Percentiles rank a stretch among this genome's conserved stretches.
These are phyloP conservation scores for Limosa lapponica DNA, from an alignment of 2,797 vertebrate genomes.

Conservation along the genomic window DNA sequence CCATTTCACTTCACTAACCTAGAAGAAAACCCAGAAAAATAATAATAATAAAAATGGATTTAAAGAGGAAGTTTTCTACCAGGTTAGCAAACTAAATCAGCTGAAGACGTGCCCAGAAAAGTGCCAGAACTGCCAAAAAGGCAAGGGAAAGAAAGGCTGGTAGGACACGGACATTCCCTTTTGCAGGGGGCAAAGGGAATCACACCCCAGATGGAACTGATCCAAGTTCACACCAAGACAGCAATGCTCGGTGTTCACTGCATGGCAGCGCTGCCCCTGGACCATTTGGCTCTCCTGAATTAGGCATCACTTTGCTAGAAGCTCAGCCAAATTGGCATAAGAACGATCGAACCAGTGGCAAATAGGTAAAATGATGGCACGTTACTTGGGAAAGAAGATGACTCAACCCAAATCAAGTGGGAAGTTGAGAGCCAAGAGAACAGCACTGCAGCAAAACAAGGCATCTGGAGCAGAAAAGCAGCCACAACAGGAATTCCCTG, in stretches of 20 bases:
- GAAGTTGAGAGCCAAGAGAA: slow-evolving; percentile 42
- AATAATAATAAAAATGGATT: background rate
- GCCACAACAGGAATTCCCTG: slow-evolving; percentile 59
- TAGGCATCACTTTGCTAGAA: background rate
- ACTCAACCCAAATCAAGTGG: slow-evolving; percentile 57
- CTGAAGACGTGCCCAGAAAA: background rate
- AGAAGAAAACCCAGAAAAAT: background rate
- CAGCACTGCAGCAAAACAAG: slow-evolving; percentile 30
- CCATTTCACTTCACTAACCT: background rate
- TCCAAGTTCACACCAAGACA: background rate
- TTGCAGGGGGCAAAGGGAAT: background rate
- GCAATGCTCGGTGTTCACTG: background rate
- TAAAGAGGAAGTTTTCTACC: background rate
- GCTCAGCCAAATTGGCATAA: background rate
- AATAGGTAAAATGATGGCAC: slow-evolving; percentile 3
- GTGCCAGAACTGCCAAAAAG: background rate
- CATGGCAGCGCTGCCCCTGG: background rate
- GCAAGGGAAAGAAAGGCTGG: background rate
- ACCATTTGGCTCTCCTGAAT: background rate
- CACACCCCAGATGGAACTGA: background rate
- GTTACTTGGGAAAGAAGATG: slow-evolving; percentile 34
- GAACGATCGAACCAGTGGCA: background rate
- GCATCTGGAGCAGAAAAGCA: slow-evolving; percentile 53
- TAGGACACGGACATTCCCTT: background rate
- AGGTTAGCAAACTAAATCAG: background rate